A percentile compares a stretch with the other conserved stretches of the same genome.
phyloP scores from a whole-genome alignment of 2,888 invertebrate genomes.

The Creontiades dilutus region DNA sequence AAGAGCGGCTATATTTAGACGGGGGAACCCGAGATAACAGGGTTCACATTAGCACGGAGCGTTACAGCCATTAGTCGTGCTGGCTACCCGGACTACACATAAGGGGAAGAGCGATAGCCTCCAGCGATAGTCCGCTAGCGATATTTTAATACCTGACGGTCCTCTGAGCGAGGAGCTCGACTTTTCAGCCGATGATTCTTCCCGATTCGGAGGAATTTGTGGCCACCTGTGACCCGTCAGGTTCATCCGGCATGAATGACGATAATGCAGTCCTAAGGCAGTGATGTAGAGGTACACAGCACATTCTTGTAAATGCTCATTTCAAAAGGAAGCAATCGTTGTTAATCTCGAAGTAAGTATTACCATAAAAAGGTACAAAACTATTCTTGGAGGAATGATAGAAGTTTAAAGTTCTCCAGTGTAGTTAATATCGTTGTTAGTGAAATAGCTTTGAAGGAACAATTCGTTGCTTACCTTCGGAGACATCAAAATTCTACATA shows the following conservation, averaged over 20 bases:
- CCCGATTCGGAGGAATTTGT: slow-evolving; percentile 22
- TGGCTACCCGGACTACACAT: slow-evolving; percentile 34
- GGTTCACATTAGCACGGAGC: slow-evolving; percentile 46
- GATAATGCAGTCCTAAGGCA: not conserved
- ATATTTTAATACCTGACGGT: slow-evolving; percentile 38
- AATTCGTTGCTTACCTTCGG: too few relatives aligned
- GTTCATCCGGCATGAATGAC: not conserved
- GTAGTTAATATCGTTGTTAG: too few relatives aligned
- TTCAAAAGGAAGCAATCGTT: too few relatives aligned
- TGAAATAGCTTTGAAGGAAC: too few relatives aligned
- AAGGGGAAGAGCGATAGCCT: slow-evolving; percentile 47
- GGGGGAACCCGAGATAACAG: slow-evolving; percentile 45
- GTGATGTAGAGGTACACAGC: too few relatives aligned
- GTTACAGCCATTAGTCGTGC: slow-evolving; percentile 51
- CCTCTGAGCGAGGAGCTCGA: not conserved
- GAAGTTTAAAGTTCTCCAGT: too few relatives aligned
- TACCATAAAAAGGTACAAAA: too few relatives aligned
- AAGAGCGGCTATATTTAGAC: slow-evolving; percentile 37
- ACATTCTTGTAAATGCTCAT: too few relatives aligned
- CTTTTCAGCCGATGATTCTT: not conserved
- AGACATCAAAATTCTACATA: too few relatives aligned
- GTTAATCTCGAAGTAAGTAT: too few relatives aligned
- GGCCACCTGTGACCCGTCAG: not conserved
- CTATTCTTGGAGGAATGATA: too few relatives aligned
- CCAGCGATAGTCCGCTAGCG: slow-evolving; percentile 36